Evolutionary conservation across 2,888 invertebrate genomes (phyloP).

Genomic region (Apamea monoglypha): DNA sequence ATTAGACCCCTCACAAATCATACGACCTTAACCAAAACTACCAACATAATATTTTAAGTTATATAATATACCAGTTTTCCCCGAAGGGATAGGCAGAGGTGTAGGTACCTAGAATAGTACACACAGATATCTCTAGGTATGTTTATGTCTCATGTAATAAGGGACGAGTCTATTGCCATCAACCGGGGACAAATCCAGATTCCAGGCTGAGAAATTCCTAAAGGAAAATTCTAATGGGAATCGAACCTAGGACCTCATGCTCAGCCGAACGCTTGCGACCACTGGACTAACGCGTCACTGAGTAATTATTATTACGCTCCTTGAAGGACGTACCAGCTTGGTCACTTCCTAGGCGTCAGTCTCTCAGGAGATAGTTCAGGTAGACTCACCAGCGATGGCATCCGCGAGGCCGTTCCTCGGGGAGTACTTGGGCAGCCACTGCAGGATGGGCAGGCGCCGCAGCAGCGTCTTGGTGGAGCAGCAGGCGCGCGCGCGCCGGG

Average conservation of each 20-base stretch:
- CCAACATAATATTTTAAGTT: neutral
- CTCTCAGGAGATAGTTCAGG: neutral
- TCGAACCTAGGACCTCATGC: neutral
- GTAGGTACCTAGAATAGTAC: neutral
- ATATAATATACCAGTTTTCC: too few relatives aligned
- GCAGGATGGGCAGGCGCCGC: constrained; percentile 92
- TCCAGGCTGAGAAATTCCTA: neutral
- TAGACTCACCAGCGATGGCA: constrained; percentile 92
- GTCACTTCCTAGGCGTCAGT: neutral
- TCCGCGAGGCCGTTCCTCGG: constrained; percentile 93
- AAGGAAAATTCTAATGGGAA: neutral
- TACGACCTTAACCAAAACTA: too few relatives aligned
- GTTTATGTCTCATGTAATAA: neutral
- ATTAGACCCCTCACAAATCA: too few relatives aligned
- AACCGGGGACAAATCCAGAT: neutral
- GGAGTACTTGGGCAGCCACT: constrained; percentile 93
- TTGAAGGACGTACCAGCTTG: neutral
- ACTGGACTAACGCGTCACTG: too few relatives aligned
- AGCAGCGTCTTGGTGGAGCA: constrained; percentile 91
- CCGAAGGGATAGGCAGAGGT: neutral
- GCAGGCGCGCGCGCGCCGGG: constrained; percentile 87
- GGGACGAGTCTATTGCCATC: neutral
- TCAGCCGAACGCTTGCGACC: neutral
- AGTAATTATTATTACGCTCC: neutral
- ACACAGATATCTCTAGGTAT: too few relatives aligned